These are phyloP conservation scores for Naja naja DNA, from an alignment of 2,113 vertebrate genomes.

Conservation along the genomic window DNA sequence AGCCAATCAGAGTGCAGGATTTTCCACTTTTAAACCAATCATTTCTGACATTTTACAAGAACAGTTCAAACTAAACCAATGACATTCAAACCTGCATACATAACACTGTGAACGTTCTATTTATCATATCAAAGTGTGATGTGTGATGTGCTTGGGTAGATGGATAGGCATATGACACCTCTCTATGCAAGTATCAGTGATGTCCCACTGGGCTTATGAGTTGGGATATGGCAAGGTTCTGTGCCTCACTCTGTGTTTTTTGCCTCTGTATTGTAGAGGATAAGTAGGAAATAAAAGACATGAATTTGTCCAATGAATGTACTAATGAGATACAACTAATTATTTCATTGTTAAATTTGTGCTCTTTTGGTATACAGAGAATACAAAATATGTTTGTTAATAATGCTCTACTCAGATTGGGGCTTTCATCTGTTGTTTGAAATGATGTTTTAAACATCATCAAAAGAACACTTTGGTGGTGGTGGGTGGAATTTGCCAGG, in stretches of 20 bases:
- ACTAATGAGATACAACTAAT: neutral
- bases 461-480: slow-evolving; percentile 2
- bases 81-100: no score
- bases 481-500: neutral
- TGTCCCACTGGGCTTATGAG: neutral
- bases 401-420: neutral
- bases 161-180: neutral
- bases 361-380: neutral
- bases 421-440: neutral
- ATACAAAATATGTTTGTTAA: neutral
- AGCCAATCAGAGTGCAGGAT: no score
- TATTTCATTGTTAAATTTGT: neutral
- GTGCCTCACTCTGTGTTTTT: neutral
- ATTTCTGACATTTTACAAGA: no score
- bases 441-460: slow-evolving; percentile 16
- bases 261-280: neutral
- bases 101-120: neutral
- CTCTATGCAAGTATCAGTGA: neutral
- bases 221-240: neutral
- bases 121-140: neutral
- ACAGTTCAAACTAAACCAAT: no score
- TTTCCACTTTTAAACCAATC: no score
- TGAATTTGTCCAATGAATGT: neutral
- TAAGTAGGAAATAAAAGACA: neutral
- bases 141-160: neutral